These are phyloP conservation scores for Mylabris phalerata DNA, from an alignment of 1,140 invertebrate species.

Conservation along the genomic window DNA sequence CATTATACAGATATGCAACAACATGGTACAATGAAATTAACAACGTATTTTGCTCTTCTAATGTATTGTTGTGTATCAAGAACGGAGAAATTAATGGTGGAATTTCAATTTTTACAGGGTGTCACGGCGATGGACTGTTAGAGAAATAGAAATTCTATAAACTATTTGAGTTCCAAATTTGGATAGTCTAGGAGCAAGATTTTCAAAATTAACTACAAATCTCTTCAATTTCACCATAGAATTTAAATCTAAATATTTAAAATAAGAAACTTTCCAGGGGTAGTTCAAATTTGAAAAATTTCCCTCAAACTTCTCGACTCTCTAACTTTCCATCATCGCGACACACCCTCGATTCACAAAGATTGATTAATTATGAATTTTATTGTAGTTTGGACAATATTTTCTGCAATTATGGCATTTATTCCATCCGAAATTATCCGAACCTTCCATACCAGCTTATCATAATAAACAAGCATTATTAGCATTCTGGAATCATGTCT, in stretches of 20 bases:
- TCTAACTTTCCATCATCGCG: too few species aligned
- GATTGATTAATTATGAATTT: not conserved
- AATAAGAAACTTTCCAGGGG: too few species aligned
- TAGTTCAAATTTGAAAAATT: too few species aligned
- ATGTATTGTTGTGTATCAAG: conserved; percentile 84
- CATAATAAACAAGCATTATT: conserved; percentile 92
- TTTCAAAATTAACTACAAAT: too few species aligned
- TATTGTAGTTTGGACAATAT: conserved; percentile 72
- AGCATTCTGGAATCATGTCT: conserved; percentile 88
- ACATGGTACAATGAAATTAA: conserved; percentile 85
- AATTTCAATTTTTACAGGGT: conserved; percentile 18
- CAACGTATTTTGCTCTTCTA: conserved; percentile 84
- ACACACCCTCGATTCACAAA: not conserved
- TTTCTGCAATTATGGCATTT: conserved; percentile 87
- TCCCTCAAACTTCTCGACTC: too few species aligned
- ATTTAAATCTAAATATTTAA: too few species aligned
- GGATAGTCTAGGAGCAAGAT: too few species aligned
- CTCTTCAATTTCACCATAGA: too few species aligned
- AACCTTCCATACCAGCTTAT: conserved; percentile 88
- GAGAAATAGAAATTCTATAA: too few species aligned
- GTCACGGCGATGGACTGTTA: not conserved
- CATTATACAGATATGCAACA: conserved; percentile 77
- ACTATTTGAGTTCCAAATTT: too few species aligned
- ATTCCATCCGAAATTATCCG: conserved; percentile 90
- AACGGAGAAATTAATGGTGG: conserved; percentile 87